Percentiles rank a stretch among this genome's conserved stretches.
Conservation (phyloP, 2,888 invertebrate species). For the Amorpha juglandis region DNA sequence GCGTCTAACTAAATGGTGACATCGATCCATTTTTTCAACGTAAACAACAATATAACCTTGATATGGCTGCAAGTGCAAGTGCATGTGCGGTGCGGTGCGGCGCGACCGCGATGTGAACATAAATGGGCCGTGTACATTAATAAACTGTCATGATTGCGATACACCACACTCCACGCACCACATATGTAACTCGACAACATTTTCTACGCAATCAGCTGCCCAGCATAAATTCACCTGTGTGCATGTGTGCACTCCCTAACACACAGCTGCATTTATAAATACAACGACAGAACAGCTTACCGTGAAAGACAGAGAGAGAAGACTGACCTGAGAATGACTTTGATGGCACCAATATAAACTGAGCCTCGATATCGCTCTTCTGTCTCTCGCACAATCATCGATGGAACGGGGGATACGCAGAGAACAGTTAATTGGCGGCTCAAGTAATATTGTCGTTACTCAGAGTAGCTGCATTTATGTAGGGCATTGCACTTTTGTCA, state of each 20-base stretch:
- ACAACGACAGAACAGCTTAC: slow-evolving; percentile 30
- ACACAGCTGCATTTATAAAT: slow-evolving; percentile 33
- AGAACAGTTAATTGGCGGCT: slow-evolving; percentile 31
- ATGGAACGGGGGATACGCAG: slow-evolving; percentile 33
- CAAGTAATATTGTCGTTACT: slow-evolving; percentile 33
- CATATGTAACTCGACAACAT: not conserved
- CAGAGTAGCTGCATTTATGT: slow-evolving; percentile 23
- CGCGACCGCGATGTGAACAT: no score
- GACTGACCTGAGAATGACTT: slow-evolving; percentile 38
- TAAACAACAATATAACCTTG: not conserved
- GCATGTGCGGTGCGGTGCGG: not conserved
- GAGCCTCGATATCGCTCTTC: slow-evolving; percentile 40
- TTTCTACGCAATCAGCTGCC: slow-evolving; percentile 5
- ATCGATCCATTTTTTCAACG: not conserved
- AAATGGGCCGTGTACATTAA: not conserved
- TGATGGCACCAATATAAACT: slow-evolving; percentile 42
- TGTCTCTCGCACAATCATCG: slow-evolving; percentile 29
- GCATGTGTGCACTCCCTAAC: slow-evolving; percentile 35
- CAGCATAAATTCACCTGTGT: slow-evolving; percentile 26
- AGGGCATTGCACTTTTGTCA: slow-evolving; percentile 56
- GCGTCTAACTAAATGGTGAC: no score
- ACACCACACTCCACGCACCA: not conserved
- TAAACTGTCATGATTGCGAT: not conserved
- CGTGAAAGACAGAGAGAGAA: slow-evolving; percentile 53
- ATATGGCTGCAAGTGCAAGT: slow-evolving; percentile 1